Evolutionary conservation across 2,888 invertebrate genomes (phyloP), one percentile per base, ranked within the genome.

Genomic region (Quadroppia sp.): DNA sequence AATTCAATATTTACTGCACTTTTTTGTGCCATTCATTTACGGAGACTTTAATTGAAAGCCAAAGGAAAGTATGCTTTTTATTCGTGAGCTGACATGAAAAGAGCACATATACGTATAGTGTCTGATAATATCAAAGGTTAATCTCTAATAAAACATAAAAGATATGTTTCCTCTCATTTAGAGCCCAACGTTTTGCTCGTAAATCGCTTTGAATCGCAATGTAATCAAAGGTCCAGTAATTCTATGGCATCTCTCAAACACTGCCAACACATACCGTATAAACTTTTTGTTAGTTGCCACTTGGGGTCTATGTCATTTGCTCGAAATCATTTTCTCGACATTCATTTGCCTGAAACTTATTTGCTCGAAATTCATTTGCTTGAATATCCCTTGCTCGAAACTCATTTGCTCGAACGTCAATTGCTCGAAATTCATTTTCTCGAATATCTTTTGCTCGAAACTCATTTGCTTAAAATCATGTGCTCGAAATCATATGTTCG

Each of bases 401-500:
- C 45, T 45, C 13, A 15, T 45, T 17, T 17, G 11, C 15, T 45
- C 2, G 28, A 4, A 30, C 15, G 28, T n/a, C n/a, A n/a, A 30
- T 30, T 11, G 20, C 32, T 32, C 32, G 32, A 61, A 61, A 61
- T 30, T 32, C 32, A 61, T 61, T 30, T 32, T 61, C 32, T n/a
- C n/a, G n/a, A n/a, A 61, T 61, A 32, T 61, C 30, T 61, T 61
- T 61, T 61, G 61, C 30, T 61, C 15, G 61, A 61, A 61, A 61
- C 30, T 61, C 61, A 61, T 61, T 61, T 30, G 61, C 11, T 11
- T 32, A 32, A 61, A 30, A 61, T 30, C 61, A 61, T 30, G 61
- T 7, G 36, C 11, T 11, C 11, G 36, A 36, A 36, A n/a, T n/a
- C n/a, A n/a, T n/a, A n/a, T n/a, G n/a, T n/a, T n/a, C n/a, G n/a